phyloP scores from a whole-genome alignment of 2,113 vertebrate species.

The Nannobrachium achirus region DNA sequence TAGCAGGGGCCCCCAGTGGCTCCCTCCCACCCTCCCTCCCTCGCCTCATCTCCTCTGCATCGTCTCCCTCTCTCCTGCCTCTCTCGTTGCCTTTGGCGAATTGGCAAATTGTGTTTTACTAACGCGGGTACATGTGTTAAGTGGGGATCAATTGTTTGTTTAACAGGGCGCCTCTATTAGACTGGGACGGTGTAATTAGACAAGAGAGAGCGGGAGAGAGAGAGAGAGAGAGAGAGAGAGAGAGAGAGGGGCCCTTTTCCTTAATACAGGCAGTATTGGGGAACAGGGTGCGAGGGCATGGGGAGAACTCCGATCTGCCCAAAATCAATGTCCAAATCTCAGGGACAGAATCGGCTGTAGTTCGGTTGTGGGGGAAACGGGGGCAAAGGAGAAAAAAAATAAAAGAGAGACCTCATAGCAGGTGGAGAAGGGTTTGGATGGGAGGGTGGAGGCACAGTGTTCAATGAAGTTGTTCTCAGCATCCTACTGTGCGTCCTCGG shows the following conservation, averaged over 20 bases:
- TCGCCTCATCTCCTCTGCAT: constrained; percentile 16
- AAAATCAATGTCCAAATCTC: constrained; percentile 81
- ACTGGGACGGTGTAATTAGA: constrained; percentile 86
- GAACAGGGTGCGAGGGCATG: constrained; percentile 19
- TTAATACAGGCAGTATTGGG: constrained; percentile 69
- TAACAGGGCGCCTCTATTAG: constrained; percentile 84
- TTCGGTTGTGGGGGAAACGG: constrained; percentile 65
- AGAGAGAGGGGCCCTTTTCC: constrained; percentile 72
- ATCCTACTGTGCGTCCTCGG: constrained; percentile 76
- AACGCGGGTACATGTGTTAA: constrained; percentile 85
- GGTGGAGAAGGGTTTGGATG: not conserved
- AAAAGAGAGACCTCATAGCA: constrained; percentile 74
- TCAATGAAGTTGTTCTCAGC: constrained; percentile 73
- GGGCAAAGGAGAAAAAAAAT: constrained; percentile 62
- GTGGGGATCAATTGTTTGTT: constrained; percentile 85
- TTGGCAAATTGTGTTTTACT: constrained; percentile 89
- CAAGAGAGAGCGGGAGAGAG: constrained; percentile 42
- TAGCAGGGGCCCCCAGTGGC: constrained; percentile 74
- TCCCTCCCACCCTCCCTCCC: constrained; percentile 43
- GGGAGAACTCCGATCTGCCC: constrained; percentile 54
- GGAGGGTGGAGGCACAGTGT: constrained; percentile 56
- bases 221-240: no score
- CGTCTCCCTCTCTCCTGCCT: constrained; percentile 54
- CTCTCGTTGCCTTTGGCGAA: constrained; percentile 85
- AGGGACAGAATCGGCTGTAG: constrained; percentile 65